Evolutionary conservation across 1,140 invertebrate genomes (phyloP).

Genomic region (Formica exsecta): DNA sequence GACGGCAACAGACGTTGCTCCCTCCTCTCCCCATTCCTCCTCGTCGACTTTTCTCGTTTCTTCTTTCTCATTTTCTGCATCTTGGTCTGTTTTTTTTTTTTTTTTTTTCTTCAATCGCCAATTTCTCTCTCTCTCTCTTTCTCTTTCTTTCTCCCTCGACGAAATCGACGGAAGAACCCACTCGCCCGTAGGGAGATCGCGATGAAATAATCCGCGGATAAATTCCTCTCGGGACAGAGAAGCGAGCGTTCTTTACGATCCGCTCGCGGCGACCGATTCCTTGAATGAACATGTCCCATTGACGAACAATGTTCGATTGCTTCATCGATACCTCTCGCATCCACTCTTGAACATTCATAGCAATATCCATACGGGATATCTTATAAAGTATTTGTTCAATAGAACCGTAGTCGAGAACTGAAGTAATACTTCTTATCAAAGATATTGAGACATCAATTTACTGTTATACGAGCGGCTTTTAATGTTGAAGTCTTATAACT

Average conservation of each 20-base stretch:
- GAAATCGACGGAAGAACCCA: slow-evolving; percentile 61
- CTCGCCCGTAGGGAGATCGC: slow-evolving; percentile 44
- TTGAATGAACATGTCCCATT: slow-evolving; percentile 58
- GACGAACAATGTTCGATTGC: slow-evolving; percentile 28
- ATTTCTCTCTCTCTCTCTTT: slow-evolving; percentile 57
- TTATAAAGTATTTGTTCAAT: background rate
- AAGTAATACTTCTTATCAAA: background rate
- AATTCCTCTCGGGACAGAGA: slow-evolving; percentile 46
- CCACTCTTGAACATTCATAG: background rate
- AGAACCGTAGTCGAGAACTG: too few relatives aligned
- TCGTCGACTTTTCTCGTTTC: slow-evolving; percentile 52
- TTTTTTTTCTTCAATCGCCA: slow-evolving; percentile 64
- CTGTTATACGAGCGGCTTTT: background rate
- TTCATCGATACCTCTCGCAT: slow-evolving; percentile 18
- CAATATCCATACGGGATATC: background rate
- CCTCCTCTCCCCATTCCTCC: slow-evolving; percentile 44
- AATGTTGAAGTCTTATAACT: background rate
- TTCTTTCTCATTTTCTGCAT: slow-evolving; percentile 9
- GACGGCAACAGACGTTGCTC: slow-evolving; percentile 51
- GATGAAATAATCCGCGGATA: slow-evolving; percentile 27
- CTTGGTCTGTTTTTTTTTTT: slow-evolving; percentile 34
- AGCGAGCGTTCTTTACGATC: slow-evolving; percentile 41
- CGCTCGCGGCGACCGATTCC: slow-evolving; percentile 37
- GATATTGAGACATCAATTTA: background rate
- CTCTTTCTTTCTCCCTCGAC: slow-evolving; percentile 27